Evolutionary conservation across 2,888 invertebrate species (phyloP).

Genomic region (Monochamus alternatus): DNA sequence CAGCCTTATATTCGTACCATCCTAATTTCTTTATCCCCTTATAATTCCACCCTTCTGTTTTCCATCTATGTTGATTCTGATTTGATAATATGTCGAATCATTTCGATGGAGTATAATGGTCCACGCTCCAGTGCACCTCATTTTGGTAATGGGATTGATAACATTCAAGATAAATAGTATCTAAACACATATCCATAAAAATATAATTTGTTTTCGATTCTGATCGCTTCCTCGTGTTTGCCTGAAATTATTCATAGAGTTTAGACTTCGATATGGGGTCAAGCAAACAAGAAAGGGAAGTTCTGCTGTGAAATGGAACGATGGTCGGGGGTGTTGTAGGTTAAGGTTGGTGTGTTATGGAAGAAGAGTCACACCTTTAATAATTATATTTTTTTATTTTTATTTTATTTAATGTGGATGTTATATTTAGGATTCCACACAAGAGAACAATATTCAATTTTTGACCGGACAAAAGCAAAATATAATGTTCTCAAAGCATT

Average conservation of each 20-base stretch:
- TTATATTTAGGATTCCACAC: no score
- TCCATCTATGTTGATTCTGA: constrained; percentile 64
- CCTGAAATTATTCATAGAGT: not conserved
- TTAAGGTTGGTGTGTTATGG: no score
- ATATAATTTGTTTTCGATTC: constrained; percentile 25
- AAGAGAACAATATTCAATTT: no score
- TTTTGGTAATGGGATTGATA: constrained; percentile 53
- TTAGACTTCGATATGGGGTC: not conserved
- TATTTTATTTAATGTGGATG: no score
- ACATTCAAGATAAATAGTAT: constrained; percentile 38
- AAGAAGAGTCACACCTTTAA: no score
- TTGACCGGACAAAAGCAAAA: no score
- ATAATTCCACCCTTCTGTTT: constrained; percentile 60
- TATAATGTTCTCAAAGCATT: no score
- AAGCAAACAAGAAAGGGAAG: no score
- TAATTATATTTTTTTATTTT: no score
- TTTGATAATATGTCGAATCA: constrained; percentile 61
- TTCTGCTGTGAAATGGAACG: no score
- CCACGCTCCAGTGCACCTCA: constrained; percentile 54
- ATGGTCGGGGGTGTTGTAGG: no score
- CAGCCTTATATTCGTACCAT: constrained; percentile 41
- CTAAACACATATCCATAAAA: constrained; percentile 29
- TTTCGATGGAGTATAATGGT: constrained; percentile 57
- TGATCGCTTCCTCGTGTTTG: constrained; percentile 8
- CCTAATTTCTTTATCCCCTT: constrained; percentile 57